Base-by-base conservation (phyloP, 2,888 invertebrate species). In the Aspidiotus destructor region DNA sequence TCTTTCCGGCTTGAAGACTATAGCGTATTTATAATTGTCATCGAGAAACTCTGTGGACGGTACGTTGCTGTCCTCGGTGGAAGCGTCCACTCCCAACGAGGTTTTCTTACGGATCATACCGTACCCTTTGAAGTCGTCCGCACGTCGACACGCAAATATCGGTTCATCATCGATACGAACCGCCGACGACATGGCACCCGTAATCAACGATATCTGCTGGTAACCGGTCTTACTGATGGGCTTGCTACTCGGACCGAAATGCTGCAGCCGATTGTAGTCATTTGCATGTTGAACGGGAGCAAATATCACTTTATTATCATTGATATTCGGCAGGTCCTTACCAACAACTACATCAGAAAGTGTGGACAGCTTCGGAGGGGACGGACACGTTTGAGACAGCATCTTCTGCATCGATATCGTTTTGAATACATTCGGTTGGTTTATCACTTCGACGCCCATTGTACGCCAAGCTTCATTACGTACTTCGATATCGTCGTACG, bases 1-100 rank as follows among this genome's bases (percentile, higher is more conserved):
- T 79, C 86, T 83, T 83, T 90, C 90, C 75, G 89, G 86, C 78
- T 90, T 90, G 76, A 89, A 89, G 69, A 91, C 86, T 75, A 89
- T 82, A 71, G 90, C 89, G 79, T 91, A 91, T 75, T 88, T 88
- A 71, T 85, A 84, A 68, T 89, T 86, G 76, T 89, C 89, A 73
- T 85, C 85, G 74, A 82, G 84, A 75, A 84, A 85, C 76, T 88
- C 88, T 74, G 82, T 83, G 41, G 73, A 68, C 5, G 57, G 44
- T 28, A 28, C 28, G 28, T 28, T 28, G 13, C 63, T 65, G 60
- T 68, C 65, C 55, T 70, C 68, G 17, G 60, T 58, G 16, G 48
- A 63, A 41, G 60, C 69, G 13, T 63, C 62, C 7, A 55, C 58
- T 28, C 28, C 28, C 28, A 28, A 1, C 1, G 69, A 52, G 8